A percentile compares a stretch with the other conserved stretches of the same genome.
Conservation (phyloP, 2,797 vertebrate genomes). For the Chrysocyon brachyurus region DNA sequence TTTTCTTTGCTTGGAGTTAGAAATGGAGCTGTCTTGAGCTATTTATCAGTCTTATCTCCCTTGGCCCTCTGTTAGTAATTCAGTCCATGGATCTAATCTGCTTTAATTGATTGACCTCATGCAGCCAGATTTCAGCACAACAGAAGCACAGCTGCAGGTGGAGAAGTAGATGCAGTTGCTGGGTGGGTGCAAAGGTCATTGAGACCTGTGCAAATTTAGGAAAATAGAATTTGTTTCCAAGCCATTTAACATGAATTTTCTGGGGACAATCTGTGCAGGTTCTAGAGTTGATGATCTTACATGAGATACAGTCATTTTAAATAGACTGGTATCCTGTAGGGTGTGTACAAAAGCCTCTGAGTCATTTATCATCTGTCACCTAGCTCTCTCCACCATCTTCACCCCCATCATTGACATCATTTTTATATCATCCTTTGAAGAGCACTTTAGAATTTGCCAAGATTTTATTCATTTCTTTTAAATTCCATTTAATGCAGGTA, state of each 20-base stretch:
- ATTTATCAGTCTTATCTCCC: constrained; percentile 83
- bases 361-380: neutral
- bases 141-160: neutral
- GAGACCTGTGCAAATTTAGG: constrained; percentile 13
- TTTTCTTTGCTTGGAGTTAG: constrained; percentile 65
- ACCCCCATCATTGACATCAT: neutral
- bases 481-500: neutral
- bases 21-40: constrained; percentile 70
- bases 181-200: constrained; percentile 11
- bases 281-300: neutral
- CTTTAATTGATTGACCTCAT: constrained; percentile 87
- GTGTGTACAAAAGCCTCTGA: neutral
- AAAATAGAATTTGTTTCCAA: constrained; percentile 58
- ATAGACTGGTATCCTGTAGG: neutral
- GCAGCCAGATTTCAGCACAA: constrained; percentile 80
- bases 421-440: neutral
- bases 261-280: neutral
- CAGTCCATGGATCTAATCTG: constrained; percentile 83
- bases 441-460: neutral
- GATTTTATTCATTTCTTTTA: neutral
- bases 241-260: constrained; percentile 43
- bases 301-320: neutral
- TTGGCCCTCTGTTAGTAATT: constrained; percentile 83
- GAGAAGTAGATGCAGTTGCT: neutral
- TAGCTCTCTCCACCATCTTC: neutral